A percentile compares a stretch with the other conserved stretches of the same genome.
phyloP scores from a whole-genome alignment of 2,797 vertebrate species.

The Sebastes melanostomus region DNA sequence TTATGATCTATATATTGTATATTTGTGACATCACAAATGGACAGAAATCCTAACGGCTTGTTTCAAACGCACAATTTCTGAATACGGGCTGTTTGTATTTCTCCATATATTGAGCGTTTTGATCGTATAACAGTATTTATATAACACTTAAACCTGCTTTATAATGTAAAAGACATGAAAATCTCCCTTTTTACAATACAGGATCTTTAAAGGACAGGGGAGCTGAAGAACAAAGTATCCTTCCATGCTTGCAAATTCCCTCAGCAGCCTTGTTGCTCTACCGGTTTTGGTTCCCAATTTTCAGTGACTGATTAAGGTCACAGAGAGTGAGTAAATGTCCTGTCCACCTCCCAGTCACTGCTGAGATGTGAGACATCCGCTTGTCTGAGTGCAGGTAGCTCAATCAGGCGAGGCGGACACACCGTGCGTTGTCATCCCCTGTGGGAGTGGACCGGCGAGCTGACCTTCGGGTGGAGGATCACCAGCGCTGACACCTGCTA shows the following conservation, averaged over 20 bases:
- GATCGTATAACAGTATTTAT: too few species aligned
- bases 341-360: not conserved
- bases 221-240: not conserved
- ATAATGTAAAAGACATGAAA: too few species aligned
- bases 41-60: too few species aligned
- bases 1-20: too few species aligned
- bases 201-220: not conserved
- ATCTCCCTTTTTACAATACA: too few species aligned
- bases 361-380: not conserved
- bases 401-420: not conserved
- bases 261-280: not conserved
- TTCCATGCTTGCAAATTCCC: not conserved
- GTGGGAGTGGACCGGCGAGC: not conserved
- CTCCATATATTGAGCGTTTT: too few species aligned
- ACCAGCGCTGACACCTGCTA: not conserved
- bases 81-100: too few species aligned
- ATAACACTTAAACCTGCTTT: too few species aligned
- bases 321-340: slow-evolving; percentile 5
- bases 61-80: too few species aligned
- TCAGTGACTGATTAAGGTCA: slow-evolving; percentile 21
- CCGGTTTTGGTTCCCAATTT: not conserved
- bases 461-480: slow-evolving; percentile 31
- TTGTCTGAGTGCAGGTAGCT: slow-evolving; percentile 11
- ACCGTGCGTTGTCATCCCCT: not conserved
- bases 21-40: too few species aligned